Evolutionary conservation across 1,140 invertebrate species (phyloP).

Genomic region (Drosophila sulfurigaster): DNA sequence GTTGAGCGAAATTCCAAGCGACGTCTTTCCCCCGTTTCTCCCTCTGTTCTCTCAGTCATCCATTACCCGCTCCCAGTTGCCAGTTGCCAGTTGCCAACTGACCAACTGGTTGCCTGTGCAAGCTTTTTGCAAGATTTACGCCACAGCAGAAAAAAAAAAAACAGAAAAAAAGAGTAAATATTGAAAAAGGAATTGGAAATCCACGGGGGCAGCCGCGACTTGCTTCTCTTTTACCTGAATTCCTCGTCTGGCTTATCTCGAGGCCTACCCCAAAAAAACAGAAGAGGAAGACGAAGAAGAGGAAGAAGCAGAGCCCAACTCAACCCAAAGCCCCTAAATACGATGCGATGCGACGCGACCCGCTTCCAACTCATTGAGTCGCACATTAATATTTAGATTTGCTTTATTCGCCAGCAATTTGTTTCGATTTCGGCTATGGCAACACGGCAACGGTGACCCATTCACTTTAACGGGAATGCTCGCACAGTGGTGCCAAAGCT

Average conservation of each 20-base stretch:
- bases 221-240: constrained; percentile 47
- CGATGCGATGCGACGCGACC: constrained; percentile 10
- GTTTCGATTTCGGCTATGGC: constrained; percentile 66
- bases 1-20: constrained; percentile 60
- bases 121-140: constrained; percentile 45
- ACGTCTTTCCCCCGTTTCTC: constrained; percentile 5
- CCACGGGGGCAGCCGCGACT: background rate
- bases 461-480: background rate
- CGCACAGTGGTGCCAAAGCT: constrained; percentile 22
- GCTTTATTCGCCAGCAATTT: constrained; percentile 76
- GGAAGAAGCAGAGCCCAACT: background rate
- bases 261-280: constrained; percentile 30
- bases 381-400: constrained; percentile 81
- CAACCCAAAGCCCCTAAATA: constrained; percentile 10
- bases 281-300: too few relatives aligned
- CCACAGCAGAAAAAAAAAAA: constrained; percentile 2
- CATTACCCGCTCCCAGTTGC: constrained; percentile 29
- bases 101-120: constrained; percentile 34
- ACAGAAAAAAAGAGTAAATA: constrained; percentile 49
- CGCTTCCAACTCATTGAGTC: constrained; percentile 75
- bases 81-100: constrained; percentile 1
- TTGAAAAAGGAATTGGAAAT: constrained; percentile 41
- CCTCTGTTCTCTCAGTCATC: constrained; percentile 45
- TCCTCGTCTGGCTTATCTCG: constrained; percentile 56
- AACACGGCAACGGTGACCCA: constrained; percentile 24